A percentile compares a stretch with the other conserved stretches of the same genome.
phyloP scores from a whole-genome alignment of 2,888 invertebrate species.

The Omphaloscelis lunosa region DNA sequence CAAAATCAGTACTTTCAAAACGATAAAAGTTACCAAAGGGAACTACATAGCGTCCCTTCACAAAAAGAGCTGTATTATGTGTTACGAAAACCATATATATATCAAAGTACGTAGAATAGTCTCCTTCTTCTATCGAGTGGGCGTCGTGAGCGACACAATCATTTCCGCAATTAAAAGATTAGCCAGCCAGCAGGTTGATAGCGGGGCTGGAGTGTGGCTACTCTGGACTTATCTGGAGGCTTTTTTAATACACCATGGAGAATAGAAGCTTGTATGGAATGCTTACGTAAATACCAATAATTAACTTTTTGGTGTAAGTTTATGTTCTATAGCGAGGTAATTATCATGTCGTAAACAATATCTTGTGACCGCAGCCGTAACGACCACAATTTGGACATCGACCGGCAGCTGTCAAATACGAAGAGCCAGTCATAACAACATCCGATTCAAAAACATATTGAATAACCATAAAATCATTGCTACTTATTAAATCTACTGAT shows the following conservation, averaged over 20 bases:
- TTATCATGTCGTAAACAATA: slow-evolving; percentile 8
- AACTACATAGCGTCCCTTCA: no score
- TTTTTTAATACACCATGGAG: neutral
- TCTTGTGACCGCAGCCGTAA: neutral
- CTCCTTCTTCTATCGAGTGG: neutral
- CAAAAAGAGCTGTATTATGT: no score
- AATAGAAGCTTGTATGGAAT: neutral
- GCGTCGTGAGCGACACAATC: neutral
- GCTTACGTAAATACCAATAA: neutral
- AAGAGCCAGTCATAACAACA: neutral
- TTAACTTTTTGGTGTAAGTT: neutral
- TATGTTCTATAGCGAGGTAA: neutral
- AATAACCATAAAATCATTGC: neutral
- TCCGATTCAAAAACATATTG: neutral
- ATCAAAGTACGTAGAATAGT: neutral
- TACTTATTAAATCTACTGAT: neutral
- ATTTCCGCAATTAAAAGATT: slow-evolving; percentile 11
- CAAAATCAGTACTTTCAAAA: neutral
- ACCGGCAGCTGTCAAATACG: neutral
- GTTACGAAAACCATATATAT: neutral
- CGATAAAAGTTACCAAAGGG: no score
- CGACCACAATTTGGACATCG: neutral
- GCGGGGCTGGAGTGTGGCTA: neutral
- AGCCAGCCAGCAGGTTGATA: neutral
- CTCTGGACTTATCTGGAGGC: neutral